Base-by-base conservation (phyloP, 2,113 vertebrate genomes). In the Poicephalus gulielmi region DNA sequence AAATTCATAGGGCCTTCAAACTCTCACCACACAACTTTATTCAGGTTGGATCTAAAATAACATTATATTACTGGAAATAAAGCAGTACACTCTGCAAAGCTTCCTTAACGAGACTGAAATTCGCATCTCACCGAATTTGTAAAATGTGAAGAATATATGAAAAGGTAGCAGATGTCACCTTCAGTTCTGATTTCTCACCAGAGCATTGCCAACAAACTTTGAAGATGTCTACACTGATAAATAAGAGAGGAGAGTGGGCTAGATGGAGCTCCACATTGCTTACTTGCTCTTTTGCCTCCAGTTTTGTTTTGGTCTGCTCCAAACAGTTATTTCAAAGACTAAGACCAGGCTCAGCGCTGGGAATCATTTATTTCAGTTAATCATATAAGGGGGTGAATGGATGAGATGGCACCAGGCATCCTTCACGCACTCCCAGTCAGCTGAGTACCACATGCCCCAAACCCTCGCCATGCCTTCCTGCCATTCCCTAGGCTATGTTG, bases 131-230 rank as follows among this genome's bases (percentile, higher is more conserved):
- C 75, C 23, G 47, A 55, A 80, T 43, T 31, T 75, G 41, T 77
- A 73, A 93, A 87, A 77, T 50, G 14, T 67, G 43, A 55, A 78
- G 59, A 83, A 55, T 52, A n/a, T 37, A 90, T 50, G 53, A 63
- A 74, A 92, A 93, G 79, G 79, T 87, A 93, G 33, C 71, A 90
- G 92, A 73, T 83, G 79, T 78, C 85, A 90, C 59, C 55, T 67
- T 80, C 68, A 31, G 31, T 85, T 87, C 53, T 0, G 20, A 55
- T 85, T 87, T 87, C 85, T 81, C 77, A 25, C 82, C 46, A 43
- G 33, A 86, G 19, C 46, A 39, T 59, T 0, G 0, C 59, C 81
- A 78, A 59, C 73, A 88, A 70, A 62, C 63, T 88, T 77, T 6
- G 6, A 77, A 86, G 73, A 46, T 8, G 4, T 82, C 78, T 86